A percentile compares a stretch with the other conserved stretches of the same genome.
phyloP scores from a whole-genome alignment of 2,113 vertebrate species.

The Melanostigma gelatinosum region DNA sequence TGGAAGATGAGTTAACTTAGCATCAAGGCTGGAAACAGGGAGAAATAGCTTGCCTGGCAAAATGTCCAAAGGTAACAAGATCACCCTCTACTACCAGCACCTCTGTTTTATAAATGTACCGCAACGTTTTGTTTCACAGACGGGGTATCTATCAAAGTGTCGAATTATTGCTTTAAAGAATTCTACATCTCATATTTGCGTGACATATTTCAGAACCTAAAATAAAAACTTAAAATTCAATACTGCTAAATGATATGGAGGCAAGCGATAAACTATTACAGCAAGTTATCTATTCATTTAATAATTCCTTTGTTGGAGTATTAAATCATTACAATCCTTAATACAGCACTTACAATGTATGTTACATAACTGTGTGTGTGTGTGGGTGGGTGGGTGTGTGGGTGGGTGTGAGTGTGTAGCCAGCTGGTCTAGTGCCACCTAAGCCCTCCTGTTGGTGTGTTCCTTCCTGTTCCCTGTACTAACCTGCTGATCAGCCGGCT shows the following conservation, averaged over 20 bases:
- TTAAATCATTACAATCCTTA: too few species aligned
- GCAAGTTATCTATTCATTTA: too few species aligned
- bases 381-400: too few species aligned
- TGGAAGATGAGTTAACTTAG: neutral
- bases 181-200: too few species aligned
- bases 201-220: too few species aligned
- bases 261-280: too few species aligned
- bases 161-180: neutral
- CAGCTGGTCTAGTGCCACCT: constrained; percentile 4
- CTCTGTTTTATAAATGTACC: neutral
- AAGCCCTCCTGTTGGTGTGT: neutral
- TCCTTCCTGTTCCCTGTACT: constrained; percentile 19
- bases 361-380: too few species aligned
- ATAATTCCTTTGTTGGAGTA: too few species aligned
- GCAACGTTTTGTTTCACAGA: neutral
- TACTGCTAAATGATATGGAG: too few species aligned
- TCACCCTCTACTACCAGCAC: neutral
- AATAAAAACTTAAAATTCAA: too few species aligned
- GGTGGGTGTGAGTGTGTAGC: neutral
- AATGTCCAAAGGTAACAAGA: neutral
- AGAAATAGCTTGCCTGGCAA: neutral
- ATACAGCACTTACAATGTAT: too few species aligned
- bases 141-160: neutral
- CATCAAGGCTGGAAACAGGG: neutral
- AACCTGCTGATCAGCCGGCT: constrained; percentile 58